phyloP scores from a whole-genome alignment of 2,888 invertebrate genomes.

The Cylloceria caligata region DNA sequence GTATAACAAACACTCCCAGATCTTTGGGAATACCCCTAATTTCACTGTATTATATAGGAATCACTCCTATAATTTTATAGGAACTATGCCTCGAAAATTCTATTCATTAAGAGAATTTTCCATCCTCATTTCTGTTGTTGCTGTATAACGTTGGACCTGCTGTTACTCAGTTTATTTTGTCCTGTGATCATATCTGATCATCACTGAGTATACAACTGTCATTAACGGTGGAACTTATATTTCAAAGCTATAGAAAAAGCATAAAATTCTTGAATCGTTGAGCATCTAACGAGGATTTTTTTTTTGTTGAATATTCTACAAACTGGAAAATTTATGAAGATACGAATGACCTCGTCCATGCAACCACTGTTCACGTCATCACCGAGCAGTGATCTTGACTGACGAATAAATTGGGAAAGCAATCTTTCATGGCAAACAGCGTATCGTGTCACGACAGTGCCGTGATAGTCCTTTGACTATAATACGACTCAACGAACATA shows the following conservation, averaged over 20 bases:
- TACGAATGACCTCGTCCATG: constrained; percentile 15
- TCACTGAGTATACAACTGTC: neutral
- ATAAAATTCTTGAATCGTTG: neutral
- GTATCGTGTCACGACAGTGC: constrained; percentile 62
- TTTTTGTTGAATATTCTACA: neutral
- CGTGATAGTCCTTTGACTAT: constrained; percentile 3
- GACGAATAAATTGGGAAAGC: constrained; percentile 65
- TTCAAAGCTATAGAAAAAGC: too few relatives aligned
- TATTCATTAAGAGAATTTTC: too few relatives aligned
- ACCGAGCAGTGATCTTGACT: constrained; percentile 58
- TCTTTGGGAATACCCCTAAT: too few relatives aligned
- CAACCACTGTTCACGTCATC: constrained; percentile 32
- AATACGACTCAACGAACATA: constrained; percentile 8
- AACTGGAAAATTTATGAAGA: constrained; percentile 12
- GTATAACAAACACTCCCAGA: too few relatives aligned
- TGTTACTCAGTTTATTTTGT: neutral
- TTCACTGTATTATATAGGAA: too few relatives aligned
- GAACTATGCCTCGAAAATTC: too few relatives aligned
- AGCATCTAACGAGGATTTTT: neutral
- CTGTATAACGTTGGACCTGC: neutral
- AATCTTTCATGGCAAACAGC: constrained; percentile 67
- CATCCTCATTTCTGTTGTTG: neutral
- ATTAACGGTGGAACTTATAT: too few relatives aligned
- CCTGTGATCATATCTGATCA: neutral
- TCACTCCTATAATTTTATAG: too few relatives aligned